Evolutionary conservation across 2,113 vertebrate species (phyloP).

Genomic region (Ranitomeya variabilis): DNA sequence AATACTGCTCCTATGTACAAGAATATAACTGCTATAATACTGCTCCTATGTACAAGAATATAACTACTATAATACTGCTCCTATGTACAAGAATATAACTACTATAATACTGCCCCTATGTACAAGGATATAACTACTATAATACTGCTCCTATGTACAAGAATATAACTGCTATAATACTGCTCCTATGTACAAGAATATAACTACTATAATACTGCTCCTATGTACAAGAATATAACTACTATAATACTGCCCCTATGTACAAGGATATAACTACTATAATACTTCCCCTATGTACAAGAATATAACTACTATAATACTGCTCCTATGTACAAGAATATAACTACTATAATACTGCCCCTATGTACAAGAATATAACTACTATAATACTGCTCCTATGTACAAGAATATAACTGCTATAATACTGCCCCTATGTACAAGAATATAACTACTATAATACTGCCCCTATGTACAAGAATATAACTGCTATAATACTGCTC

Average conservation of each 20-base stretch:
- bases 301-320: background rate
- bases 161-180: slow-evolving; percentile 3
- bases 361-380: too few species aligned
- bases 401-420: too few species aligned
- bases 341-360: too few species aligned
- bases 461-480: too few species aligned
- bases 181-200: slow-evolving; percentile 7
- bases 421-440: too few species aligned
- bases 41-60: background rate
- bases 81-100: background rate
- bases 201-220: slow-evolving; percentile 14
- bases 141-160: slow-evolving; percentile 10
- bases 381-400: too few species aligned
- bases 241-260: background rate
- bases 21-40: background rate
- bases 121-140: slow-evolving; percentile 6
- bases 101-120: background rate
- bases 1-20: background rate
- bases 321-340: background rate
- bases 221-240: slow-evolving; percentile 1
- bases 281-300: background rate
- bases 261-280: background rate
- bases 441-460: too few species aligned
- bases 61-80: background rate
- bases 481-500: too few species aligned